Evolutionary conservation across 1,140 invertebrate species (phyloP).

Genomic region (Pemphigus obesinymphae): DNA sequence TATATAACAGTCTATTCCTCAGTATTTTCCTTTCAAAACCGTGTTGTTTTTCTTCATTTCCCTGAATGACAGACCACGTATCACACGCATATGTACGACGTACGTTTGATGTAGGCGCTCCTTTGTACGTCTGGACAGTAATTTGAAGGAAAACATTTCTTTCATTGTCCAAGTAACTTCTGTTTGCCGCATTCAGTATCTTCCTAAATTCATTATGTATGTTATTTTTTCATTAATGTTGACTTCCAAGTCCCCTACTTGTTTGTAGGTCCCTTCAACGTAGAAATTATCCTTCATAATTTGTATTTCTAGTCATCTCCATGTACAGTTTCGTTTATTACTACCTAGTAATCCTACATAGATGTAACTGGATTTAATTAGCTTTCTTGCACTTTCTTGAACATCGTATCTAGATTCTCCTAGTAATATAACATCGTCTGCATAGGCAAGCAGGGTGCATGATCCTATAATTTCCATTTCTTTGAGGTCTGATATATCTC

Average conservation of each 20-base stretch:
- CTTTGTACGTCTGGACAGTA: neutral
- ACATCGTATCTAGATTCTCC: neutral
- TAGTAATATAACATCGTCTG: neutral
- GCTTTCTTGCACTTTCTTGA: neutral
- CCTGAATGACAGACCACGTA: conserved; percentile 32
- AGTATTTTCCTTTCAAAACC: neutral
- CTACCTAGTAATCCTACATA: neutral
- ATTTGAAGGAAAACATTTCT: neutral
- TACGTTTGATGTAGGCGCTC: neutral
- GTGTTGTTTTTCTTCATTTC: neutral
- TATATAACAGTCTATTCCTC: neutral
- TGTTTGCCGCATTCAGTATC: neutral
- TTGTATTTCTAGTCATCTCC: neutral
- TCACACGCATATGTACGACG: conserved; percentile 38
- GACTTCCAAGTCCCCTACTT: neutral
- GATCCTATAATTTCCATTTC: neutral
- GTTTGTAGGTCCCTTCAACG: too few species aligned
- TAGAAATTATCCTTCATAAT: neutral
- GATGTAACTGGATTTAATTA: neutral
- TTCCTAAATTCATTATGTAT: neutral
- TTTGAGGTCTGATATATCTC: neutral
- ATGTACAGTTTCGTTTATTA: neutral
- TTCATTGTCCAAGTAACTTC: conserved; percentile 1
- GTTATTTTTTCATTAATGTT: neutral
- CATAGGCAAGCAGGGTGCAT: neutral